Evolutionary conservation across 2,113 vertebrate genomes (phyloP).

Genomic region (Pomatostomus ruficeps): DNA sequence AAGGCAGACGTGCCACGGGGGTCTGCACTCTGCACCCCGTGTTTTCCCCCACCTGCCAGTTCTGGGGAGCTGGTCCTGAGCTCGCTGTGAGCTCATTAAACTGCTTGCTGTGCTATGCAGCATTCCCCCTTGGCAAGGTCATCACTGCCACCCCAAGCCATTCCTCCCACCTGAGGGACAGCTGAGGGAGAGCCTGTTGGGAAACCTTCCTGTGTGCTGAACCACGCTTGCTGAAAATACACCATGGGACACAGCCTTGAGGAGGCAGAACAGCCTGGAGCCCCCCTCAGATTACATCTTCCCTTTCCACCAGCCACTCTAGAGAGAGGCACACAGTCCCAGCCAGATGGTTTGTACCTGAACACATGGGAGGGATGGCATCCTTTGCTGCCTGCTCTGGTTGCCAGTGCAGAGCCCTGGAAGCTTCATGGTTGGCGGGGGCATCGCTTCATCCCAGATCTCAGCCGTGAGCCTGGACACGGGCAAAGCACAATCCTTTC

Average conservation of each 20-base stretch:
- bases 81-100: background rate
- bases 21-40: background rate
- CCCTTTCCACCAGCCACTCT: background rate
- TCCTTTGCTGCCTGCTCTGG: background rate
- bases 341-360: background rate
- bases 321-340: background rate
- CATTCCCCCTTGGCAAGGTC: rapidly evolving
- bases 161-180: background rate
- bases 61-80: background rate
- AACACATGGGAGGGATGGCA: rapidly evolving
- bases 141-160: background rate
- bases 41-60: rapidly evolving
- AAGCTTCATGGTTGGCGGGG: rapidly evolving
- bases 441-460: background rate
- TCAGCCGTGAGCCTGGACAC: rapidly evolving
- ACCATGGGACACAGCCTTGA: background rate
- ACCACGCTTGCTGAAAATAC: background rate
- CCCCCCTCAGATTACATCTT: background rate
- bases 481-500: background rate
- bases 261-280: background rate
- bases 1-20: rapidly evolving
- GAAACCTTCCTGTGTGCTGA: background rate
- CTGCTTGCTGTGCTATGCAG: background rate
- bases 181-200: background rate
- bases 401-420: rapidly evolving